Evolutionary conservation across 2,797 vertebrate species (phyloP), one percentile per base, ranked within the genome.

Genomic region (Pseudomugil gertrudae): DNA sequence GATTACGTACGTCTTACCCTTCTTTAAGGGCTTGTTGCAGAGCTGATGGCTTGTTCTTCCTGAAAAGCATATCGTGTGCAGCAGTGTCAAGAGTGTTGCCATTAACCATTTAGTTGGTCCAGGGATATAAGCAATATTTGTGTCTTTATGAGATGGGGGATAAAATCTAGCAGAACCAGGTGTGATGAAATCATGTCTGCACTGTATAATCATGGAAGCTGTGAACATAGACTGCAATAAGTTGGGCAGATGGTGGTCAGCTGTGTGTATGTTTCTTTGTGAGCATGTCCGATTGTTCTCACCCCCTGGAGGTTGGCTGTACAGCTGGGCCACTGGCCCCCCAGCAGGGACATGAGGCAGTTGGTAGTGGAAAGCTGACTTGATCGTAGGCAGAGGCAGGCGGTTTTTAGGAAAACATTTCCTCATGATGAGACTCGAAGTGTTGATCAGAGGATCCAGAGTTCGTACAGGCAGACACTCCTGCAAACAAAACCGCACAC

Each of bases 381-480:
- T 98, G 89, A 99, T 97, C 23, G 96, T 99, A 77, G 96, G 95
- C 69, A 99, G 89, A 57, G 97, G 97, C 84, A 99, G 92, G 63
- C 97, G 97, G 85, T 99, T 99, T 93, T 99, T 99, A 48, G 98
- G 98, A 88, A 98, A 99, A 91, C 98, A 99, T 90, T 98, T 99
- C 84, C 98, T 96, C 98, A 99, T 99, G 89, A 99, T 98, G 59
- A 99, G 91, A 86, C 96, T 99, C 32, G 97, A 98, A 21, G 93
- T 96, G 92, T 97, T 99, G 66, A 99, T 93, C 52, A 99, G 93
- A 19, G 96, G 95, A 92, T 99, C 98, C 84, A 99, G 93, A 38
- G 96, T 97, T 84, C 96, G 95, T 64, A 97, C 96, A 0, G 96
- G 92, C 81, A 99, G 95, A 90, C 97, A 99, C 87, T 99, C 98